Base-by-base conservation (phyloP, 2,888 invertebrate genomes). In the Nemurella pictetii region DNA sequence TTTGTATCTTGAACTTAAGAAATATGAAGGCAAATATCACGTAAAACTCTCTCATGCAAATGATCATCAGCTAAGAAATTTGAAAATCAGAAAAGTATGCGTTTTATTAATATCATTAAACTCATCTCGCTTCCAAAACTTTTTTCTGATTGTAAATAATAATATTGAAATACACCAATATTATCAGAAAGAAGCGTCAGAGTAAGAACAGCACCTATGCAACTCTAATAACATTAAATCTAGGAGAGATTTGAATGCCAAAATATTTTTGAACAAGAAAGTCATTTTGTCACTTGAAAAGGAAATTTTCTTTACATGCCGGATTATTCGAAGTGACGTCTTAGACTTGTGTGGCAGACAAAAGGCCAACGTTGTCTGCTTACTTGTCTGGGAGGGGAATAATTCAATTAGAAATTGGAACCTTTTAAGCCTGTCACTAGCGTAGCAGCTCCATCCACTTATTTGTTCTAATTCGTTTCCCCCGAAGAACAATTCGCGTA, bases 401-500 rank as follows among this genome's bases (percentile, higher is more conserved):
- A 80, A 80, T 80, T 80, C 80, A 80, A 80, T 80, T 80, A 80
- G 80, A 35, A 80, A 80, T 35, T 80, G 20, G 35, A 80, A 80
- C 80, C 80, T 35, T 80, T 80, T 80, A 80, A 80, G 80, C 80
- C 35, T 80, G 80, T 80, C 80, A 36, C 36, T 26, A 20, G 55
- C 35, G 30, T 30, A 15, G 26, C n/a, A n/a, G 35, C 35, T 80
- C 80, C n/a, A 80, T 80, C 80, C 32, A 80, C 32, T 35, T 80
- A 26, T 80, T 80, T 35, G 26, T 35, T 35, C 32, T 35, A 80
- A 35, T 28, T 78, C 78, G 78, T 80, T 80, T 80, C 35, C 80
- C 77, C 80, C 35, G 35, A 36, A 80, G 80, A 32, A 80, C 30
- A 30, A 26, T 35, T 80, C n/a, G 30, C 78, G 30, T 78, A 55